Base-by-base conservation (phyloP, 2,113 vertebrate genomes). In the Heterotilapia buettikoferi region DNA sequence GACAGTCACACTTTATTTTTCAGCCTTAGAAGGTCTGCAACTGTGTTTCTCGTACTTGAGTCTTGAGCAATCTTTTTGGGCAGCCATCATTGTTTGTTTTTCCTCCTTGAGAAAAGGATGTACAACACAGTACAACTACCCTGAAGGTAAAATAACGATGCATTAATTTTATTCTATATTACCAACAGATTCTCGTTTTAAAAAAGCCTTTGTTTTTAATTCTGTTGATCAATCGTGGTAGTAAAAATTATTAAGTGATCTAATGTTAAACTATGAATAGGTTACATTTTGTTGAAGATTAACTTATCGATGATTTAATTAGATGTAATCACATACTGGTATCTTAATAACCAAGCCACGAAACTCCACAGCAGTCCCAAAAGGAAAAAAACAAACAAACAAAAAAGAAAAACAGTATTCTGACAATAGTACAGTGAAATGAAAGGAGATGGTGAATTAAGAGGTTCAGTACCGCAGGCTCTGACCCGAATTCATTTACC, bases 1-100 rank as follows among this genome's bases (percentile, higher is more conserved):
- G 95, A 94, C 19, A 93, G 91, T 93, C 90, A 93, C 80, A 92
- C 91, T 90, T 90, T 43, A 73, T 54, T 85, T 90, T 73, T 90
- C n/a, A 86, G 84, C 61, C 80, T 68, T 36, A 76, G 47, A 66
- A 86, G 80, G 86, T 68, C 76, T 36, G 76, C 40, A 53, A 38
- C 59, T 87, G 88, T 83, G 73, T 92, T 93, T 92, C 84, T 88
- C 83, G 59, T 9, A 80, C 87, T 82, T 86, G 31, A 81, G 85
- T 83, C 87, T 88, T 78, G 45, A 89, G 73, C 61, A 82, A 16
- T 29, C 38, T 56, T 63, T 33, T 85, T 85, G 31, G 16, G 71
- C 7, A 83, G 73, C 54, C 57, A 85, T 84, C 12, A 54, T 3
- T 33, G n/a, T 85, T 71, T 81, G 73, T 13, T 84, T 71, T 78